Evolutionary conservation across 2,113 vertebrate genomes (phyloP), one percentile per base, ranked within the genome.

Genomic region (Xiphophorus maculatus): DNA sequence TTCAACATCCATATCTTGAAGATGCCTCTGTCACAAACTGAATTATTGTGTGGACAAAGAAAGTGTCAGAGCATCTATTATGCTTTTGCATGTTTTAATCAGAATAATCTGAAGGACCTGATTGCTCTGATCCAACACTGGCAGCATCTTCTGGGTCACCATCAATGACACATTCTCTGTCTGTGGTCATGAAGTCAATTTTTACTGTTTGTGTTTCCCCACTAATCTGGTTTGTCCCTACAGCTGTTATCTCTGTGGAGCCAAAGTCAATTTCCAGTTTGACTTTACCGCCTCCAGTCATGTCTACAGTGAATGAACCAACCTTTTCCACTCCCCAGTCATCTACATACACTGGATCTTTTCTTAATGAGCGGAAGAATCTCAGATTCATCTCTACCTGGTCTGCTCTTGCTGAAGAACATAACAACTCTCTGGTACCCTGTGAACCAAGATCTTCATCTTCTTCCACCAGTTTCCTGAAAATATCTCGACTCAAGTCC

Each of bases 241-340:
- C 85, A 1, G 74, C 77, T 58, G 42, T 32, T 17, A 83, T 79
- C 51, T 83, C 86, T 29, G 77, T 79, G n/a, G 48, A 76, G 17
- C 83, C 86, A 83, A 85, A 85, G 27, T n/a, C 71, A 29, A 87
- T 30, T n/a, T 84, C 37, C 19, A 87, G 15, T 11, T 12, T 74
- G 10, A 84, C 35, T 13, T 25, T 5, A 4, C 84, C 25, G 32
- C 79, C 72, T 0, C 25, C 11, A 7, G 2, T 22, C 75, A 82
- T 79, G 27, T 32, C 11, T 15, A 77, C 76, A 13, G 12, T 0
- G 12, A 79, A 44, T 22, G 42, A 74, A 2, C 51, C 70, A 37
- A 71, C 27, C 1, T 62, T 0, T 12, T 82, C n/a, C 4, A 80
- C 22, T 32, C 79, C 75, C 60, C 4, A 27, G 3, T 84, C 76